Evolutionary conservation across 1,140 invertebrate species (phyloP), one percentile per base, ranked within the genome.

Genomic region (Stegodyphus mimosarum): DNA sequence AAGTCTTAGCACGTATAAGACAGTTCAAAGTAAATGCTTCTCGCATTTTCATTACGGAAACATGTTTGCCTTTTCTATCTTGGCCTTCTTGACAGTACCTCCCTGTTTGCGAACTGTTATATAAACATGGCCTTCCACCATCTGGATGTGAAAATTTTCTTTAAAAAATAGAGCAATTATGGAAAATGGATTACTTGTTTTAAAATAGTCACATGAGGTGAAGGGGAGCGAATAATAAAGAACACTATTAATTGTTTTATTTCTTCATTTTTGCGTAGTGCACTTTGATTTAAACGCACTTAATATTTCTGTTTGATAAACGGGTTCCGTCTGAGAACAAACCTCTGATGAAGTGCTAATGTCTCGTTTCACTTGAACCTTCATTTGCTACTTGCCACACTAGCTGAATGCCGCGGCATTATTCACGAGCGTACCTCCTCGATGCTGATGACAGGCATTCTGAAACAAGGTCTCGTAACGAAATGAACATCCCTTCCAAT

Each of bases 111-210:
- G 33, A 33, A 33, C 33, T 33, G 33, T 33, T 33, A 33, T 33
- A 33, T 3, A 33, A 33, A 33, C 33, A 33, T 33, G 33, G 33
- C 3, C 33, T 33, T 33, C 33, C 3, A 33, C 33, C 33, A 33
- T 33, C 33, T 33, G 33, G 33, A 33, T 33, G 33, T 33, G 33
- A 33, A 33, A 33, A 33, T 1, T 15, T 53, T 60, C n/a, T 7
- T 73, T 81, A 73, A 81, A 81, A 81, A 81, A 81, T 81, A 70
- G 79, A 81, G 79, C 55, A 73, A 73, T 81, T 81, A 64, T 64
- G 15, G 55, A 84, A 72, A 84, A n/a, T 75, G 81, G 33, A 84
- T 84, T 67, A 52, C 33, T 33, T 33, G 33, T 33, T 33, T 33
- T 33, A 33, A 33, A 33, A 3, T 33, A 33, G 33, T 33, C 33